Evolutionary conservation across 2,797 vertebrate genomes (phyloP).

Genomic region (Alectoris magna): DNA sequence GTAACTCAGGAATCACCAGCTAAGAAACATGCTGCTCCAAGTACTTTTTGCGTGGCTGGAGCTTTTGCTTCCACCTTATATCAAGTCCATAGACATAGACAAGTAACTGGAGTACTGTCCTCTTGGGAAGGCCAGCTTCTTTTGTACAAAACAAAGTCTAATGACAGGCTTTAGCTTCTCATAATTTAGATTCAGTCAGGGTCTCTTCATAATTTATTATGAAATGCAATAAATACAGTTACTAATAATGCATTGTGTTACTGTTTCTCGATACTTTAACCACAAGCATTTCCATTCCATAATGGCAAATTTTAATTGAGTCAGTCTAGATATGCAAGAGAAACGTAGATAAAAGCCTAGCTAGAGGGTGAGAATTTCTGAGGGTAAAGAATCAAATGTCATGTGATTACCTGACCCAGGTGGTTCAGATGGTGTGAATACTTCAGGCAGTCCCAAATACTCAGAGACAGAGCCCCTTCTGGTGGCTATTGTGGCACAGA

Average conservation of each 20-base stretch:
- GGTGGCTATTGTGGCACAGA: neutral
- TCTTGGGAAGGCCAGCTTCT: neutral
- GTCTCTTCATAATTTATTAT: neutral
- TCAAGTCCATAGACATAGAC: neutral
- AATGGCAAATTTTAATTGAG: neutral
- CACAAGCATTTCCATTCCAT: neutral
- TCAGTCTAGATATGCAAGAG: conserved; percentile 1
- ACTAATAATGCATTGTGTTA: neutral
- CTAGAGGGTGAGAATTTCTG: conserved; percentile 41
- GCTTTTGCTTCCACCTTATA: neutral
- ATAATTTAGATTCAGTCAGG: neutral
- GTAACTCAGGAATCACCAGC: neutral
- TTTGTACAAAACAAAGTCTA: neutral
- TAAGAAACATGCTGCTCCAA: neutral
- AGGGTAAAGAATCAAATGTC: neutral
- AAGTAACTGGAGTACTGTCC: neutral
- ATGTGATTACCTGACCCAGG: neutral
- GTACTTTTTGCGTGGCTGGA: neutral
- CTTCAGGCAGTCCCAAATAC: neutral
- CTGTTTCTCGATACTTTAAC: neutral
- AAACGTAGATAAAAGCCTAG: conserved; percentile 38
- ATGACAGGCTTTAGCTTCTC: neutral
- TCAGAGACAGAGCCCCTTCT: neutral
- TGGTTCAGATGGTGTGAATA: neutral
- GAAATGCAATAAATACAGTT: neutral